Evolutionary conservation across 2,113 vertebrate genomes (phyloP), one percentile per base, ranked within the genome.

Genomic region (Lamprologus lemairii): DNA sequence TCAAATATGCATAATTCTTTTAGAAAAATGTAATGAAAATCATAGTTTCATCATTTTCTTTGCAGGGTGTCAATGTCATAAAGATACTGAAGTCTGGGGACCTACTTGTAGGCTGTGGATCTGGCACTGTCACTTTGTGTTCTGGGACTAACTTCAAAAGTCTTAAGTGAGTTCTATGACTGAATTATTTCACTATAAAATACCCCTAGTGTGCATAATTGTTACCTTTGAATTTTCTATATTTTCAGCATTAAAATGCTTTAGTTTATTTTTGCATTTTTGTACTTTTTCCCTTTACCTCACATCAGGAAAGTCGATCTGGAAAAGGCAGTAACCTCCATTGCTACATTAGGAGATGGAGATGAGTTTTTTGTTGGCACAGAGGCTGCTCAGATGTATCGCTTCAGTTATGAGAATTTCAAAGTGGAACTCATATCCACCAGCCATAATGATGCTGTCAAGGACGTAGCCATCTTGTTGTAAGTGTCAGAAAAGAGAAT

Each of bases 321-420:
- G 87, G 96, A 97, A 73, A 97, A 97, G 14, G 95, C 94, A 1
- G 90, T 98, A 86, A 97, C 97, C 2, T 99, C 98, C 9, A 97
- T 98, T 71, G 91, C 96, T 1, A 37, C 95, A 7, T 91, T 96
- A 86, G 97, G 95, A 73, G 96, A 97, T 51, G 97, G 95, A 2
- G 96, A 97, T 68, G 97, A 97, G 89, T 96, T 98, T 93, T 97
- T 97, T 31, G 91, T 96, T 2, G 98, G 98, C 31, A 98, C 98
- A 2, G 95, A 96, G 6, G 91, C 96, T 5, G 95, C 97, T 8
- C 96, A 98, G 93, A 97, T 98, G 47, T 97, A 97, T 49, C 86
- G 86, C 8, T 81, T 98, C 45, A 91, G 75, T 85, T 97, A 92
- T 90, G 87, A 94, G 0, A 95, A 97, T 19, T 98, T 99, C 88